These are phyloP conservation scores for Parapristionchus giblindavisi DNA, from an alignment of 2,888 invertebrate genomes.

Conservation along the genomic window DNA sequence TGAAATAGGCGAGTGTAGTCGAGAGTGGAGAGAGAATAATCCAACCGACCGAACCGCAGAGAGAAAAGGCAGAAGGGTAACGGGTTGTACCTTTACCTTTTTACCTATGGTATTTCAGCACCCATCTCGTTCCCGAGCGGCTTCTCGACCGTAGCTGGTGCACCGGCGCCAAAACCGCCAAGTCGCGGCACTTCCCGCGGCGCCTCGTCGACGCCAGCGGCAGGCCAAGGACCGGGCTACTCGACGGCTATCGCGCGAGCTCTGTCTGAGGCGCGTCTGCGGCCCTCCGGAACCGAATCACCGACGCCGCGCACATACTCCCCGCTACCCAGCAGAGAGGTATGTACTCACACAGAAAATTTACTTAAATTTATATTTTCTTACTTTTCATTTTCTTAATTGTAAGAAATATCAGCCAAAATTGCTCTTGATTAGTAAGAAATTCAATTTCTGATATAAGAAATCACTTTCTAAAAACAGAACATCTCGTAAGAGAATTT, in stretches of 20 bases:
- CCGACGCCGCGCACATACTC: slow-evolving; percentile 2
- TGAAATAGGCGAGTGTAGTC: too few relatives aligned
- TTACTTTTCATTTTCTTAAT: neutral
- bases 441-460: too few relatives aligned
- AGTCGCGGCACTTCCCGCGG: neutral
- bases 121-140: slow-evolving; percentile 22
- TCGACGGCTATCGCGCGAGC: slow-evolving; percentile 15
- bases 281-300: neutral
- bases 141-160: too few relatives aligned
- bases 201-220: neutral
- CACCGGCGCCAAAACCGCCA: neutral
- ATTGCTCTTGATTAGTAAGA: too few relatives aligned
- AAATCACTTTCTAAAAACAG: too few relatives aligned
- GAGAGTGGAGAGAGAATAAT: too few relatives aligned
- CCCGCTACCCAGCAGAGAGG: neutral
- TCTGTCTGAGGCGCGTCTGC: neutral
- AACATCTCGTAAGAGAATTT: too few relatives aligned
- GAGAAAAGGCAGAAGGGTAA: too few relatives aligned
- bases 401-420: too few relatives aligned
- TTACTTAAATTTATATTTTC: neutral
- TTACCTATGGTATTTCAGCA: too few relatives aligned
- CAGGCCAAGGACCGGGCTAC: neutral
- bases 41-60: too few relatives aligned
- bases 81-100: too few relatives aligned
- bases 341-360: neutral